Percentiles rank a stretch among this genome's conserved stretches.
These are phyloP conservation scores for Rotaria macrura DNA, from an alignment of 2,888 invertebrate genomes.

Conservation along the genomic window DNA sequence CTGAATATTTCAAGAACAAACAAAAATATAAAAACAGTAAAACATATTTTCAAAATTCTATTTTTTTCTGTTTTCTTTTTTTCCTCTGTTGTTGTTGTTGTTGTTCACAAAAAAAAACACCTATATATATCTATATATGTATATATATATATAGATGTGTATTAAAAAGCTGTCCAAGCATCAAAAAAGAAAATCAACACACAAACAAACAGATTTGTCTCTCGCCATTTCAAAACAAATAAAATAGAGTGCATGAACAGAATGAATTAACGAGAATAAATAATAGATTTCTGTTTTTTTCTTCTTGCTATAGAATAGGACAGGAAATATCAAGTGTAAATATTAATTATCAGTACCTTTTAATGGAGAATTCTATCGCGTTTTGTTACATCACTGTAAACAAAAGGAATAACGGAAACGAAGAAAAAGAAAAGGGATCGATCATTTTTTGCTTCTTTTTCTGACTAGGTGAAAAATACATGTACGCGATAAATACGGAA, in stretches of 20 bases:
- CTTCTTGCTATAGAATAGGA: too few relatives aligned
- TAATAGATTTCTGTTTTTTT: neutral
- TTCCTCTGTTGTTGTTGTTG: neutral
- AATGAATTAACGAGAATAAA: neutral
- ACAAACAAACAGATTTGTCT: neutral
- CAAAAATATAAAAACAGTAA: neutral
- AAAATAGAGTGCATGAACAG: neutral
- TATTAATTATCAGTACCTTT: neutral
- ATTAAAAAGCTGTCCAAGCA: neutral
- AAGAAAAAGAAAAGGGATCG: neutral
- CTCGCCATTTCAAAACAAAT: neutral
- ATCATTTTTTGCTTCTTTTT: neutral
- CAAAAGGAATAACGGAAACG: neutral
- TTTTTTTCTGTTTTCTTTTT: neutral
- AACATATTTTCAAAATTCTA: neutral
- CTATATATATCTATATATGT: too few relatives aligned
- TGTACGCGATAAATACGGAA: neutral
- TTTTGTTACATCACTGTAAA: neutral
- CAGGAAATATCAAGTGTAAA: neutral
- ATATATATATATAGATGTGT: neutral
- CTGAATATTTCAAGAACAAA: neutral
- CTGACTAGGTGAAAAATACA: constrained; percentile 2
- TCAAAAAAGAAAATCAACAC: neutral
- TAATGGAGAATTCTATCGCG: neutral
- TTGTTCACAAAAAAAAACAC: neutral